Evolutionary conservation across 2,888 invertebrate species (phyloP).

Genomic region (Amphipyra berbera): DNA sequence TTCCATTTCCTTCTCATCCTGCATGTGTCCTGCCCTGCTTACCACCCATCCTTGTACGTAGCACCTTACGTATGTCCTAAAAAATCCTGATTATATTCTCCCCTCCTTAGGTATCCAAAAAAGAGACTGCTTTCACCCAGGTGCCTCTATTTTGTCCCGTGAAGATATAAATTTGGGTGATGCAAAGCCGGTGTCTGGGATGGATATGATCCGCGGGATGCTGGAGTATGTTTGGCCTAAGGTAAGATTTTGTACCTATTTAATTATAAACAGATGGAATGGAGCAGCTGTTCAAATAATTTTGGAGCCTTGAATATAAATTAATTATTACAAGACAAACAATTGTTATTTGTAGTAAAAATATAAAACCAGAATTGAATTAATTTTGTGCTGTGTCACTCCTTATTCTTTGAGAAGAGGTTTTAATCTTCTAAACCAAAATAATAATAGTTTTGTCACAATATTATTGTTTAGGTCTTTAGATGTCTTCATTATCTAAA

Average conservation of each 20-base stretch:
- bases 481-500: too few relatives aligned
- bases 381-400: too few relatives aligned
- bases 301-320: conserved; percentile 21
- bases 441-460: too few relatives aligned
- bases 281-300: conserved; percentile 20
- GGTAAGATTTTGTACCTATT: conserved; percentile 81
- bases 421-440: too few relatives aligned
- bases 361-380: too few relatives aligned
- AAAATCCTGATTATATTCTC: conserved; percentile 65
- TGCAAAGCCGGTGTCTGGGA: conserved; percentile 91
- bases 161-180: conserved; percentile 91
- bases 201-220: conserved; percentile 96
- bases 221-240: conserved; percentile 98
- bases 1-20: conserved; percentile 41
- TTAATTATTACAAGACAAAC: not conserved
- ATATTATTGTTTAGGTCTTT: too few relatives aligned
- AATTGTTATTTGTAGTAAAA: not conserved
- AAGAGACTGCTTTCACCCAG: conserved; percentile 98
- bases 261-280: not conserved
- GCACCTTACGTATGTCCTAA: conserved; percentile 45
- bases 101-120: conserved; percentile 88
- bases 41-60: conserved; percentile 42
- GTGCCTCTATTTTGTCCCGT: conserved; percentile 92
- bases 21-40: conserved; percentile 59
- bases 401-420: too few relatives aligned